Conservation (phyloP, 2,113 vertebrate species). For the Opisthocomus hoazin region DNA sequence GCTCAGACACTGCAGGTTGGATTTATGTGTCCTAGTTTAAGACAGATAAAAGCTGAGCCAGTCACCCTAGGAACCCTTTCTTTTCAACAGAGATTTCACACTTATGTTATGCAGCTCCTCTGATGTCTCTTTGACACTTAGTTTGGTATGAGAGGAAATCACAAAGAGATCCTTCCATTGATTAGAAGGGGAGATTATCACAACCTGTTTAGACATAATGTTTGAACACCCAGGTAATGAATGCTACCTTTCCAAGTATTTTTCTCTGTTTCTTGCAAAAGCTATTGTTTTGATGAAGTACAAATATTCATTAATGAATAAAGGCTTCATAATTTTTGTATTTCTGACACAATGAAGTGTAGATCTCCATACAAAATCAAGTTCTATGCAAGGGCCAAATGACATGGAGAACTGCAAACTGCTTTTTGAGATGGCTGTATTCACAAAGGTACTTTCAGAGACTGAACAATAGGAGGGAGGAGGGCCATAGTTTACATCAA, state of each 20-base stretch:
- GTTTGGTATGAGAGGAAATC: not conserved
- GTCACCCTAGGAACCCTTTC: not conserved
- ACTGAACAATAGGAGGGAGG: not conserved
- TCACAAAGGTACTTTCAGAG: not conserved
- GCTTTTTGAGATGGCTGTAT: not conserved
- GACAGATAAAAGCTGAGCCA: not conserved
- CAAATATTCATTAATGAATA: not conserved
- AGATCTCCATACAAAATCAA: accelerated
- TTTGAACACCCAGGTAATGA: not conserved
- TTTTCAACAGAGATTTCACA: not conserved
- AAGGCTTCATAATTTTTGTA: not conserved
- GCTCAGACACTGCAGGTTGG: not conserved
- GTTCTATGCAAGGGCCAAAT: not conserved
- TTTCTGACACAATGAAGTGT: not conserved
- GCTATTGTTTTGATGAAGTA: not conserved
- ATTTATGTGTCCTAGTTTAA: not conserved
- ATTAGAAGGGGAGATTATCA: not conserved
- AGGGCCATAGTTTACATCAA: not conserved
- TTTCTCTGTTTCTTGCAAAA: not conserved
- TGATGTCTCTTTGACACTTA: not conserved
- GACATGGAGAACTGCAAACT: not conserved
- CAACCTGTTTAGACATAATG: not conserved
- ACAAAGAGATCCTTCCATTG: not conserved
- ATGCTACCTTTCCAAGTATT: not conserved
- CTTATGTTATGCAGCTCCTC: not conserved